Evolutionary conservation across 2,113 vertebrate genomes (phyloP), one percentile per base, ranked within the genome.

Genomic region (Rhinopomastus cyanomelas): DNA sequence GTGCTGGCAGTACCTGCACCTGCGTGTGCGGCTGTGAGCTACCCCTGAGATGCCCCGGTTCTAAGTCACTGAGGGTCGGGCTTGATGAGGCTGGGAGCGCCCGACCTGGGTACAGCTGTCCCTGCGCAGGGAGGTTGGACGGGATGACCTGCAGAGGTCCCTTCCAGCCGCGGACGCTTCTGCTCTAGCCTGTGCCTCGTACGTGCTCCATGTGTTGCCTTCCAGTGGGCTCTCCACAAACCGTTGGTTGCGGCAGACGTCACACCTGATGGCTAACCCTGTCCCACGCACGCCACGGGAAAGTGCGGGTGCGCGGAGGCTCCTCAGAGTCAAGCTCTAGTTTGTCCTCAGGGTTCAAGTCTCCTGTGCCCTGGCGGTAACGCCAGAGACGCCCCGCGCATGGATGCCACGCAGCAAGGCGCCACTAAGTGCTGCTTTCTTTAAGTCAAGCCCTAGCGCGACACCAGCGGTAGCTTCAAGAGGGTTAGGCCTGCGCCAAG

Each of bases 401-500:
- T 89, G 96, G 96, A 97, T 95, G 90, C 96, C 95, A 94, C 95
- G 93, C 94, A 95, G 94, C 91, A 93, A 90, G 93, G 95, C 48
- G 92, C 93, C 95, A 97, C 96, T 96, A 97, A 97, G 96, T 97
- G 96, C 96, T 95, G 91, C 92, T 97, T 97, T 97, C 92, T 96
- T 97, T 96, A 96, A 96, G 84, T 96, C 89, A 90, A 96, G 79
- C 83, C 95, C 86, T 88, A 96, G 93, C 92, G 94, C 92, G 96
- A 84, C 4, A 2, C 82, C 94, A 95, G 73, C 76, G 91, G 75
- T 93, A 95, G 23, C 48, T 87, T 66, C 75, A 77, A 88, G 76
- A 59, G 37, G 86, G 73, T 92, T 93, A 93, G 57, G 85, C 62
- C 80, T 88, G n/a, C 22, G 27, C 17, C 81, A 68, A 68, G 44